Base-by-base conservation (phyloP, 2,797 vertebrate species). In the Pempheris klunzingeri region DNA sequence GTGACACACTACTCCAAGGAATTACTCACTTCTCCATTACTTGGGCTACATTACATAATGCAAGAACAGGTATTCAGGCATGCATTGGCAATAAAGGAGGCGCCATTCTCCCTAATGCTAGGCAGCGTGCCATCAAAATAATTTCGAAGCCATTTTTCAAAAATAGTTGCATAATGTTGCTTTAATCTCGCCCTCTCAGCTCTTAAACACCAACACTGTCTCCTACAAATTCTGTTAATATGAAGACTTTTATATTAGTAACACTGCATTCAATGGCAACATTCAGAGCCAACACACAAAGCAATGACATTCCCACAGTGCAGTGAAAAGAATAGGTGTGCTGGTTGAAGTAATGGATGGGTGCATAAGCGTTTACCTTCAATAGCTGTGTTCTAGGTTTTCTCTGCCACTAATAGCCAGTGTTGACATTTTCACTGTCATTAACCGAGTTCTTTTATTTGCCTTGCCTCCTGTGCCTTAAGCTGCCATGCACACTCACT, bases 241-340 rank as follows among this genome's bases (percentile, higher is more conserved):
- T n/a, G 15, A 54, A 22, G 39, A 11, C 7, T 59, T 59, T 53
- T 46, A 5, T 14, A 20, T 58, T 14, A 18, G 18, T 13, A 26
- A n/a, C 24, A 26, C 15, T 74, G 9, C 15, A 53, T 39, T 30
- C 5, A 54, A 60, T 43, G n/a, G 50, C 26, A 78, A 59, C 18
- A 46, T 20, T 20, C 44, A 55, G 5, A 15, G 17, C 14, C 28
- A 44, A 54, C 22, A 49, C 17, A 43, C 10, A 53, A 20, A 24
- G 13, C 30, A 44, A 30, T n/a, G 38, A 46, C 30, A 39, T 34
- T 46, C 14, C 49, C 30, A n/a, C 9, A 54, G 54, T 7, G 39
- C 36, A 65, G 20, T 2, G 1, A 53, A 64, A 46, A 75, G 32
- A 44, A n/a, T 53, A 34, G 12, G n/a, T 34, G 39, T 22, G 18